Evolutionary conservation across 2,113 vertebrate species (phyloP), one percentile per base, ranked within the genome.

Genomic region (Malurus elegans): DNA sequence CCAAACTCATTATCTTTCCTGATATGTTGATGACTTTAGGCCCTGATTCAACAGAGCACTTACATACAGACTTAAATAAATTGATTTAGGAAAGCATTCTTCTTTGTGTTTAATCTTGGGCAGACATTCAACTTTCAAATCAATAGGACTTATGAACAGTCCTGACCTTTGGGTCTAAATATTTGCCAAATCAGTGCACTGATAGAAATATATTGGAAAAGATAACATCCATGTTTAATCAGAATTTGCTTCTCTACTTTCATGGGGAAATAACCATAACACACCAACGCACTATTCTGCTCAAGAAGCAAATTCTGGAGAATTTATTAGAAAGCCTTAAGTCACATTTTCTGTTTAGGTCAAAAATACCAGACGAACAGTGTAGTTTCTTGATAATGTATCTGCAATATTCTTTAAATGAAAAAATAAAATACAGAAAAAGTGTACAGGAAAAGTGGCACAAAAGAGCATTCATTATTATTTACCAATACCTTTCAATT

Each of bases 151-250:
- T 88, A 88, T 31, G 86, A 97, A 70, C 54, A 88, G 54, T 50
- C 67, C 38, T 86, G 94, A 96, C 86, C 92, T 92, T 94, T 74
- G 54, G 75, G 82, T 93, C 72, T 96, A 80, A 88, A 92, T 78
- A 91, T 87, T 90, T 97, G 92, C 92, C 88, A 92, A 93, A 95
- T 96, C 90, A 92, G 86, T 92, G 24, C 58, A 90, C 62, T 86
- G 95, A 92, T 90, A 95, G 67, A 94, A 94, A 90, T 71, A 80
- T 56, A 79, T 85, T 76, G 82, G 75, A 92, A 92, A 96, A 94
- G 71, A 93, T 76, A 92, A 92, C 87, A 90, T 90, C 73, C 79
- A 86, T 56, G 34, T 88, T 71, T 97, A 88, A 95, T 92, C 88
- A 90, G 91, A 95, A 86, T 90, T 83, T 90, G 38, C 92, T 67